Evolutionary conservation across 2,113 vertebrate genomes (phyloP).

Genomic region (Pachycephala philippinensis): DNA sequence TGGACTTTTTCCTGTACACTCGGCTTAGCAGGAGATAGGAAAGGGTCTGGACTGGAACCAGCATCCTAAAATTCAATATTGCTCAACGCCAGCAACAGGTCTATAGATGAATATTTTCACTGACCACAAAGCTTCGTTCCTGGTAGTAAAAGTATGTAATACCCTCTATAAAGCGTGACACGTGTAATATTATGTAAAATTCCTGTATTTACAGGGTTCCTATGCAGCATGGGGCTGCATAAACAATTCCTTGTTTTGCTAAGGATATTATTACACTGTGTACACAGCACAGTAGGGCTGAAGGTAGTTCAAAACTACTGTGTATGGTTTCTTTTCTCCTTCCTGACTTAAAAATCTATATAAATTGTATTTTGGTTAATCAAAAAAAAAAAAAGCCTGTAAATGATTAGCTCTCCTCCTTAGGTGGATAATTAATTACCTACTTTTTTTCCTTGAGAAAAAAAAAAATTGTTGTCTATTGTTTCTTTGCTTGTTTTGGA

Average conservation of each 20-base stretch:
- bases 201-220: constrained; percentile 33
- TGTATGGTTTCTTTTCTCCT: not conserved
- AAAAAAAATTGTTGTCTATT: not conserved
- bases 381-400: not conserved
- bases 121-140: constrained; percentile 7
- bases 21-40: not conserved
- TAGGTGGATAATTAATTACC: not conserved
- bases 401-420: not conserved
- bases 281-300: constrained; percentile 3
- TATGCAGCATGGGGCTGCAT: not conserved
- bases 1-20: too few species aligned
- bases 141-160: not conserved
- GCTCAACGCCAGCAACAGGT: not conserved
- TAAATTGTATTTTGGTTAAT: not conserved
- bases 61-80: not conserved
- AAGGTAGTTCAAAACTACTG: constrained; percentile 18
- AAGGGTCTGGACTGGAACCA: not conserved
- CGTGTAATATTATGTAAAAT: not conserved
- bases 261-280: constrained; percentile 34
- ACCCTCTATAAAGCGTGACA: not conserved
- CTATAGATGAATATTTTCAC: not conserved
- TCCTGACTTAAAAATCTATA: not conserved
- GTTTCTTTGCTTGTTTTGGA: constrained; percentile 54
- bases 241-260: constrained; percentile 36
- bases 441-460: not conserved